A percentile compares a stretch with the other conserved stretches of the same genome.
Evolutionary conservation across 2,113 vertebrate species (phyloP).

Genomic region (Leptocoma aspasia): DNA sequence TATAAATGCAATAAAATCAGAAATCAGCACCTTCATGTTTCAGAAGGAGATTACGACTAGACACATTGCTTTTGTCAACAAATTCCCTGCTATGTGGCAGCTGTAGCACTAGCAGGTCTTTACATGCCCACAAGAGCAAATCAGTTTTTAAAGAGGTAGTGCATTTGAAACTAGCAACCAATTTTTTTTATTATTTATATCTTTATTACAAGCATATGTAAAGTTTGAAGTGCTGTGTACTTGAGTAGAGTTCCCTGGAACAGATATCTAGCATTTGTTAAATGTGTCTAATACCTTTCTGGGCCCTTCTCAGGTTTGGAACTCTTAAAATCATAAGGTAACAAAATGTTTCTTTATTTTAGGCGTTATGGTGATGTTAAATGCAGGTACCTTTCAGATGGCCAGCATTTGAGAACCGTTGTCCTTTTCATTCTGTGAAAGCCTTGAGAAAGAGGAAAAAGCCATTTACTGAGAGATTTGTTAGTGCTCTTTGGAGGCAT

Average conservation of each 20-base stretch:
- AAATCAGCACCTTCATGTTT: background rate
- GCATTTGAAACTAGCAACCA: background rate
- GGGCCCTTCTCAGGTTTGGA: background rate
- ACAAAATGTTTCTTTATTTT: background rate
- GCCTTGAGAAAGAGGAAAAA: background rate
- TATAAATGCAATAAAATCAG: constrained; percentile 27
- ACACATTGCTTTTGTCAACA: background rate
- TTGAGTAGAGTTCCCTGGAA: background rate
- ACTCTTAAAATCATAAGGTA: background rate
- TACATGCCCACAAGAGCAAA: background rate
- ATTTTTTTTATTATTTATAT: background rate
- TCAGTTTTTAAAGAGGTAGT: background rate
- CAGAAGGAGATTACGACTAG: background rate
- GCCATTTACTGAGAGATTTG: background rate
- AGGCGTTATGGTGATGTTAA: background rate
- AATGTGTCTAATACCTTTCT: background rate
- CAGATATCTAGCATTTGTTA: background rate
- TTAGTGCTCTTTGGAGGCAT: background rate
- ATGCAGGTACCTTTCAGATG: background rate
- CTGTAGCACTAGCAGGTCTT: background rate
- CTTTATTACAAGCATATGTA: background rate
- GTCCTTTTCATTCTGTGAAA: background rate
- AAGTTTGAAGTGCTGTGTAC: background rate
- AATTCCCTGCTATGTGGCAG: background rate
- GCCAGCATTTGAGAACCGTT: background rate